These are phyloP conservation scores for Neoitamus cyanurus DNA, from an alignment of 2,888 invertebrate genomes.

Conservation along the genomic window DNA sequence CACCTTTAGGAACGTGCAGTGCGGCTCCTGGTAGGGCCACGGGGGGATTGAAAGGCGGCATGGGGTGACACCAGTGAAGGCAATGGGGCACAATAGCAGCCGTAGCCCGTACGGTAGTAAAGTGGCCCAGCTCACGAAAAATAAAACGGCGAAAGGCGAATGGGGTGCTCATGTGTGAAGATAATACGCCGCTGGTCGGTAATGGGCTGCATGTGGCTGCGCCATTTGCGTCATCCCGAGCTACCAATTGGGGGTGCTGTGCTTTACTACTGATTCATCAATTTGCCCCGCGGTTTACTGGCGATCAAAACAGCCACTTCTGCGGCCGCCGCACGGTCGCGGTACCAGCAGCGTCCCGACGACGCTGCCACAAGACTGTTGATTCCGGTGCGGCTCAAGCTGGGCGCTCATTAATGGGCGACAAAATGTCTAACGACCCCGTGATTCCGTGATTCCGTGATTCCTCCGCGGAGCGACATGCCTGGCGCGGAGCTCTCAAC, in stretches of 20 bases:
- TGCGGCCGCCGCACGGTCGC: background rate
- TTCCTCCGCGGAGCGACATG: background rate
- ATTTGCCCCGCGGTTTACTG: constrained; percentile 24
- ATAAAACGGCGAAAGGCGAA: background rate
- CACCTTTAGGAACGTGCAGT: background rate
- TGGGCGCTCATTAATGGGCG: constrained; percentile 34
- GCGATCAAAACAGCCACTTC: constrained; percentile 6
- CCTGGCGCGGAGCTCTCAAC: background rate
- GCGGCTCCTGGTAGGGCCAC: background rate
- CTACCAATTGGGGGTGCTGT: constrained; percentile 34
- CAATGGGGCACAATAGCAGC: background rate
- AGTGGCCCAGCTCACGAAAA: background rate
- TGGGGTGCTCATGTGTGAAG: constrained; percentile 44
- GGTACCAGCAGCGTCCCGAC: background rate
- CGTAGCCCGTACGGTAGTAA: background rate
- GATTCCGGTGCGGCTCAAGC: constrained; percentile 11
- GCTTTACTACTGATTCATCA: constrained; percentile 29
- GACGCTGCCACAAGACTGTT: background rate
- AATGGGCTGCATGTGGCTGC: constrained; percentile 36
- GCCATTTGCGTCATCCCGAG: constrained; percentile 40
- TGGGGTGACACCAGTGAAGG: background rate
- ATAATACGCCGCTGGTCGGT: constrained; percentile 36
- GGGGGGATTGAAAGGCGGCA: background rate
- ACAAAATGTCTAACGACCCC: constrained; percentile 22
- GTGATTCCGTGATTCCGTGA: background rate